These are phyloP conservation scores for Lampris megalopsis DNA, from an alignment of 2,113 vertebrate genomes.

Conservation along the genomic window DNA sequence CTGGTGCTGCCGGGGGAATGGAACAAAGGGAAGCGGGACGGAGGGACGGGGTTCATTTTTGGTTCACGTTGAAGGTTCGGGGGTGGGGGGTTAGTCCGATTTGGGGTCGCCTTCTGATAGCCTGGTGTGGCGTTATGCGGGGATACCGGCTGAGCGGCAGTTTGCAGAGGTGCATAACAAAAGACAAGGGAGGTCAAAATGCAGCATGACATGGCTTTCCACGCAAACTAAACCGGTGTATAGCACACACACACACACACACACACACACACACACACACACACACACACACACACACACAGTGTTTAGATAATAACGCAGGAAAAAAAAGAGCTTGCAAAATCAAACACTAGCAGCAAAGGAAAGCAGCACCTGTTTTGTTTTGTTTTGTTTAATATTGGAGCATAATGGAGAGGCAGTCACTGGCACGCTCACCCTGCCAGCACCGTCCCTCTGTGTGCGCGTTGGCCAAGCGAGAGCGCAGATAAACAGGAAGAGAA, in stretches of 20 bases:
- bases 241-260: too few species aligned
- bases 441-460: not conserved
- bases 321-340: not conserved
- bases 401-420: not conserved
- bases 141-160: not conserved
- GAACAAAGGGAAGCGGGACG: slow-evolving; percentile 59
- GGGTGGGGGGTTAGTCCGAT: not conserved
- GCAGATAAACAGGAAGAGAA: not conserved
- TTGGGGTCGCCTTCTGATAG: slow-evolving; percentile 9
- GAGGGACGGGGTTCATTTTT: slow-evolving; percentile 8
- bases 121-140: not conserved
- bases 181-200: too few species aligned
- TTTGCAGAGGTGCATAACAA: not conserved
- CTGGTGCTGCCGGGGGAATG: slow-evolving; percentile 42
- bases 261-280: too few species aligned
- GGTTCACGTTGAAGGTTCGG: not conserved
- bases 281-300: too few species aligned
- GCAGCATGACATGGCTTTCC: not conserved
- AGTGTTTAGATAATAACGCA: not conserved
- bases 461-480: not conserved
- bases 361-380: not conserved
- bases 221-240: too few species aligned
- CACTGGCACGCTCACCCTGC: too few species aligned
- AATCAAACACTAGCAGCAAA: not conserved
- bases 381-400: not conserved